Evolutionary conservation across 2,797 vertebrate genomes (phyloP).

Genomic region (Scolopax bukidnonensis): DNA sequence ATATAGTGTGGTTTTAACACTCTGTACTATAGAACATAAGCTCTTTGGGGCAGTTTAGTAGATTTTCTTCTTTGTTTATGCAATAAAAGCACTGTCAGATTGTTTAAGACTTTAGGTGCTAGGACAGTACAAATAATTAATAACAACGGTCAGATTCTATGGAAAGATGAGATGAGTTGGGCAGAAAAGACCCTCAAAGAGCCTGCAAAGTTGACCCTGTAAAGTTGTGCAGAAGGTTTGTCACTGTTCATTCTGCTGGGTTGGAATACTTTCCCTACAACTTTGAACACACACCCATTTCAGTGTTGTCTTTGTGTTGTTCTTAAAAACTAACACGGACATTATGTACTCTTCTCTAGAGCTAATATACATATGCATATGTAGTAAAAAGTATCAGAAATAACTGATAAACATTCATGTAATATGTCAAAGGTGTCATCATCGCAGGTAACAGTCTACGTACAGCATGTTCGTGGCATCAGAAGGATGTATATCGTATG

Average conservation of each 20-base stretch:
- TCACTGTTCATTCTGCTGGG: neutral
- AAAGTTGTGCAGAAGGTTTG: neutral
- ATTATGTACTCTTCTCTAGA: neutral
- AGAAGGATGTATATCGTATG: neutral
- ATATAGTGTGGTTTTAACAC: neutral
- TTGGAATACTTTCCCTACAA: neutral
- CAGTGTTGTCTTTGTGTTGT: neutral
- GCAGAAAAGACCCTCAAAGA: neutral
- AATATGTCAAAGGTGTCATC: neutral
- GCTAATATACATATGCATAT: neutral
- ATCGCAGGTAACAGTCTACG: neutral
- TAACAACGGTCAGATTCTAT: neutral
- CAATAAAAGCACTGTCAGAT: neutral
- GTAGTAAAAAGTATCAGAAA: neutral
- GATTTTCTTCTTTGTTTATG: conserved; percentile 1
- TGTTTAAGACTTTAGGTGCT: neutral
- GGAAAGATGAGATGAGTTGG: neutral
- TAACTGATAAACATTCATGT: neutral
- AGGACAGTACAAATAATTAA: neutral
- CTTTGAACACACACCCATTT: neutral
- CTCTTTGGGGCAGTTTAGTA: neutral
- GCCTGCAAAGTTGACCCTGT: neutral
- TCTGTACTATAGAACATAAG: neutral
- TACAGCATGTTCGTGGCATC: neutral
- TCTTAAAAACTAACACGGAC: neutral